Percentiles rank a stretch among this genome's conserved stretches.
phyloP scores from a whole-genome alignment of 2,797 vertebrate genomes.

The Schizopygopsis malacanthus region DNA sequence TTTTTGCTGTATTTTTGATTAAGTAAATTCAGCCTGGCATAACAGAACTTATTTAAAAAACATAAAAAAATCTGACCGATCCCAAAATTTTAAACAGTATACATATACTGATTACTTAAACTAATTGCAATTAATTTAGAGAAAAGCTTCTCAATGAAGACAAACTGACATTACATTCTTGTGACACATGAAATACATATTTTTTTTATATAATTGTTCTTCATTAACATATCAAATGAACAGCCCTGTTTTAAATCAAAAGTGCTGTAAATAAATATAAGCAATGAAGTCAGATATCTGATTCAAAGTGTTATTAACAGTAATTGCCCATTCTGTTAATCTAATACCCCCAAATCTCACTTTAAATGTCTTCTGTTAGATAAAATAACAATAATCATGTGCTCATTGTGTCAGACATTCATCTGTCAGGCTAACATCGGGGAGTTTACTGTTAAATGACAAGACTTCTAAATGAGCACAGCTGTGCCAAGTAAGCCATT shows the following conservation, averaged over 20 bases:
- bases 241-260: neutral
- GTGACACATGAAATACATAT: neutral
- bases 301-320: neutral
- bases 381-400: constrained; percentile 9
- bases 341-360: neutral
- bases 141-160: neutral
- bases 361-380: constrained; percentile 8
- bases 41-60: neutral
- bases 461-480: constrained; percentile 9
- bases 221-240: neutral
- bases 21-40: neutral
- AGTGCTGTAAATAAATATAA: neutral
- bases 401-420: neutral
- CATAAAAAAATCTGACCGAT: neutral
- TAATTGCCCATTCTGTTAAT: neutral
- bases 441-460: constrained; percentile 42
- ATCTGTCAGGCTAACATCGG: constrained; percentile 18
- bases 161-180: neutral
- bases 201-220: neutral
- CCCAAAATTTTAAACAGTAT: neutral
- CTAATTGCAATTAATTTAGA: neutral
- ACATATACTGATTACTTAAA: neutral
- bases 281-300: neutral
- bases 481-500: constrained; percentile 16
- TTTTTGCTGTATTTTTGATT: neutral